Conservation (phyloP, 2,888 invertebrate species). For the Magallana nippona region DNA sequence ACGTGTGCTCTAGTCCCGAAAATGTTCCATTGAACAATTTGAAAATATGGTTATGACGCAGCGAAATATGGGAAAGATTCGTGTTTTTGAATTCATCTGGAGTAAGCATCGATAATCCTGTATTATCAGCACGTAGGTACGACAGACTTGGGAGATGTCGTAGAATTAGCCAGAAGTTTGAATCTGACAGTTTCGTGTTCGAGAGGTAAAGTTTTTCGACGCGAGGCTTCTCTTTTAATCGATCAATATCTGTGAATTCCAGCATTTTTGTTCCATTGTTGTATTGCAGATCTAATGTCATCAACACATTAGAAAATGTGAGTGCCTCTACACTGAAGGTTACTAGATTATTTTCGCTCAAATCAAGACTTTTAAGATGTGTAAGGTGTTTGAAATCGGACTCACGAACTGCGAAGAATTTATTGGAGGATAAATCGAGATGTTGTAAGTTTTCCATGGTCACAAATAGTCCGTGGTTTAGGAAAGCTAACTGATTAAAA, state of each 20-base stretch:
- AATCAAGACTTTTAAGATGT: not conserved
- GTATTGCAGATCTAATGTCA: not conserved
- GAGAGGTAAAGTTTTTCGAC: not conserved
- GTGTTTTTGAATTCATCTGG: not conserved
- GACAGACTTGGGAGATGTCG: not conserved
- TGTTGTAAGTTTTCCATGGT: not conserved
- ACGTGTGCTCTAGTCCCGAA: not conserved
- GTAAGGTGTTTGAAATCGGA: not conserved
- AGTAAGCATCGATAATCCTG: not conserved
- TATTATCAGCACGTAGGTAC: not conserved
- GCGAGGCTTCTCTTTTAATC: not conserved
- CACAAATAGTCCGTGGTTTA: not conserved
- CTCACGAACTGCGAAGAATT: not conserved
- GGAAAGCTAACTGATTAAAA: not conserved
- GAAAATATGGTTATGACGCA: not conserved
- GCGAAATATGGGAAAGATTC: not conserved
- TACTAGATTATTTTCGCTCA: not conserved
- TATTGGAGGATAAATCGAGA: slow-evolving; percentile 17
- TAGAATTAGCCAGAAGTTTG: not conserved
- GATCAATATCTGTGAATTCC: not conserved
- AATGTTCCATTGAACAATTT: not conserved
- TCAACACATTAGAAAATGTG: not conserved
- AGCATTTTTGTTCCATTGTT: not conserved
- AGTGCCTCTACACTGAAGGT: not conserved
- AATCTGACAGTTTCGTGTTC: not conserved